Evolutionary conservation across 2,888 invertebrate genomes (phyloP).

Genomic region (Plutella xylostella): DNA sequence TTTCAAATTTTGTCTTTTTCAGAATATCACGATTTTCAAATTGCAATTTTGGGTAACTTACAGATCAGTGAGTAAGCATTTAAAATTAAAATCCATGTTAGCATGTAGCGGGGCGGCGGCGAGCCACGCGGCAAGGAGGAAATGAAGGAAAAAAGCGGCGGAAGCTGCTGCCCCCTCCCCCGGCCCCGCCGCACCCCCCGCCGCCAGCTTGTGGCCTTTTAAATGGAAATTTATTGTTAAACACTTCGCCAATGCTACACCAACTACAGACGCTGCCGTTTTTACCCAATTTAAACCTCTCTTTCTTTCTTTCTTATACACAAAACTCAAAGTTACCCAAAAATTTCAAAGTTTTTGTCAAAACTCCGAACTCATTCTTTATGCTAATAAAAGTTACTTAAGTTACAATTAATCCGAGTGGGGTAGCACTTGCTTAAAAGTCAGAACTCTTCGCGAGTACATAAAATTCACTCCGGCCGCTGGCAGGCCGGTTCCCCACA

Average conservation of each 20-base stretch:
- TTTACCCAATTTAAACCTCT: conserved; percentile 39
- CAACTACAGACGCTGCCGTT: conserved; percentile 46
- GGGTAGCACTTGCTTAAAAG: conserved; percentile 29
- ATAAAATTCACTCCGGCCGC: conserved; percentile 59
- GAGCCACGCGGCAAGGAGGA: conserved; percentile 59
- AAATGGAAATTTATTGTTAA: conserved; percentile 70
- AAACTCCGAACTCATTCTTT: neutral
- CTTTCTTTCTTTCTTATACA: conserved; percentile 19
- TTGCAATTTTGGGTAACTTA: neutral
- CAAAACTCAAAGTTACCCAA: too few relatives aligned
- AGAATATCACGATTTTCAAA: too few relatives aligned
- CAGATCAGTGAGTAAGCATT: too few relatives aligned
- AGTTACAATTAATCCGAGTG: conserved; percentile 6
- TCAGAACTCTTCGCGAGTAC: conserved; percentile 51
- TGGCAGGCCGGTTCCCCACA: conserved; percentile 56
- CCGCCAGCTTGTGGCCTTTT: conserved; percentile 57
- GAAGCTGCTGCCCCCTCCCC: conserved; percentile 40
- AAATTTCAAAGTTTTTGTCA: too few relatives aligned
- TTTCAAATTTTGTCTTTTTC: too few relatives aligned
- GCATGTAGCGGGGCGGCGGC: conserved; percentile 39
- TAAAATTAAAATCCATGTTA: conserved; percentile 6
- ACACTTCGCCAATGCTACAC: conserved; percentile 60
- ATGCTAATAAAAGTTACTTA: conserved; percentile 3
- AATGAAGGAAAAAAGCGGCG: conserved; percentile 68
- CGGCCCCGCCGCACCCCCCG: conserved; percentile 20